Base-by-base conservation (phyloP, 1,140 invertebrate species). In the Nylanderia fulva region DNA sequence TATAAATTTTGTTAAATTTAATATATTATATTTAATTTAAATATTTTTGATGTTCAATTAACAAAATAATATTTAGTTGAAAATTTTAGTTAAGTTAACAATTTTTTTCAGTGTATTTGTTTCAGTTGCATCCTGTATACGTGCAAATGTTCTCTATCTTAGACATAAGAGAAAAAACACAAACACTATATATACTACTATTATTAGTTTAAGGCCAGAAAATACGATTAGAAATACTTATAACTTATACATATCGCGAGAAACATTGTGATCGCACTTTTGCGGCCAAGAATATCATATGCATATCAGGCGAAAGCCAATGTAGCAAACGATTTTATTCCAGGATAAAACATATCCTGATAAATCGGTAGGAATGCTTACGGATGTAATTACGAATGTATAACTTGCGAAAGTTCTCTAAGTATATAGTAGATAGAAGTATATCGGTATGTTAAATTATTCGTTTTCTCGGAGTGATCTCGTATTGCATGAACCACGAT, bases 271-370 rank as follows among this genome's bases (percentile, higher is more conserved):
- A 93, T 93, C 90, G 90, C 91, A 90, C 72, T 84, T 89, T 86
- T 91, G 91, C 94, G 91, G 90, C 92, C 93, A 93, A 92, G 93
- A 94, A 94, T 93, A 92, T 93, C 89, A 90, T 89, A 87, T 90
- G 82, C 93, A 94, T 94, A 94, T 94, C 93, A 94, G 88, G 89
- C 90, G 87, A 86, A 90, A 88, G 88, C 88, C 91, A 93, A 86
- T 9, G 66, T 90, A 90, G 89, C 45, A 64, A 48, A 83, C 69
- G 60, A 90, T 72, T 9, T 72, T 68, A 89, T 76, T 45, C 45
- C 7, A 33, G 66, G 86, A 76, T 80, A 89, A 63, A 4, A 71
- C 27, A 56, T 85, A 80, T 85, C 58, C 66, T 75, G 36, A 33
- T 86, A 82, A 75, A 71, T 72, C 74, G 72, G 66, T 86, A 86